Percentiles rank a stretch among this genome's conserved stretches.
phyloP scores from a whole-genome alignment of 2,888 invertebrate genomes.

The Strigamia transsilvanica region DNA sequence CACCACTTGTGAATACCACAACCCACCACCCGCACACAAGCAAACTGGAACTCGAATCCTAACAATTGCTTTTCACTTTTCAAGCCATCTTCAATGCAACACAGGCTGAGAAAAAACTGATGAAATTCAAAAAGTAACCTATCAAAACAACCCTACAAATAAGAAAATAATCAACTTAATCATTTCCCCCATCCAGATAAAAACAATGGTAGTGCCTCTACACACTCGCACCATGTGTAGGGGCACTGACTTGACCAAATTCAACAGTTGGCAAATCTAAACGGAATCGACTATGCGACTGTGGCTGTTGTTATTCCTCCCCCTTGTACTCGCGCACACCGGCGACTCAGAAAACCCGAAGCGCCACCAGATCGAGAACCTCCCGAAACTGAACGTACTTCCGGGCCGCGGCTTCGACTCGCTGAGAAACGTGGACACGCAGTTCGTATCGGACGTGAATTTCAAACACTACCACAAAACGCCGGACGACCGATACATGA shows the following conservation, averaged over 20 bases:
- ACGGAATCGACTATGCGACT: not conserved
- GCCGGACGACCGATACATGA: not conserved
- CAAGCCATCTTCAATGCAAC: not conserved
- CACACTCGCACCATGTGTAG: constrained; percentile 6
- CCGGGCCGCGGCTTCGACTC: not conserved
- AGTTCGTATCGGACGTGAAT: not conserved
- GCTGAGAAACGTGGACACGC: not conserved
- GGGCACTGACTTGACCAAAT: not conserved
- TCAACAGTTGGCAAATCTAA: not conserved
- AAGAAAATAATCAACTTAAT: not conserved
- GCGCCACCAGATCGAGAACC: no score
- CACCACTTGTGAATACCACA: no score
- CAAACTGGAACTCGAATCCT: no score
- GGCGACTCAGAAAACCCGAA: no score
- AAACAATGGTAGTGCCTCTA: not conserved
- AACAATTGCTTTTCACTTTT: not conserved
- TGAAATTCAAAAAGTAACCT: no score
- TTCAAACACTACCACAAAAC: not conserved
- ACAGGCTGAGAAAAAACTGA: not conserved
- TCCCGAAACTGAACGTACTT: not conserved
- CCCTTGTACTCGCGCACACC: not conserved
- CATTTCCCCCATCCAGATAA: not conserved
- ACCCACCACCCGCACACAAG: no score
- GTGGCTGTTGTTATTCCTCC: not conserved
- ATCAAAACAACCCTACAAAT: no score